Evolutionary conservation across 2,888 invertebrate genomes (phyloP).

Genomic region (Sinelater perroti): DNA sequence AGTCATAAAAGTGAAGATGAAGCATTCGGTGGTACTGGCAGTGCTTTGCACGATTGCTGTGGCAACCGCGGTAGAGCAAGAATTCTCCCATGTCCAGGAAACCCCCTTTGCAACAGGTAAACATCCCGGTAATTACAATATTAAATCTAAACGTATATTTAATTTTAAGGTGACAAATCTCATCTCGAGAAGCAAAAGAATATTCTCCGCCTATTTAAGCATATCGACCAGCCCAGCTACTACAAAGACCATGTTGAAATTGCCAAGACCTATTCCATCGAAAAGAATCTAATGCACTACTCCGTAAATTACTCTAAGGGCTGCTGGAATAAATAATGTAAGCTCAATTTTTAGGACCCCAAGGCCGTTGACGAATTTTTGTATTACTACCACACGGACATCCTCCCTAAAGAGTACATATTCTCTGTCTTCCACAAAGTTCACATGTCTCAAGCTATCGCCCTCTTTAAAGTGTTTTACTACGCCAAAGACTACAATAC

Average conservation of each 20-base stretch:
- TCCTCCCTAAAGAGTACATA: slow-evolving; percentile 67
- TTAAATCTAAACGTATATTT: no score
- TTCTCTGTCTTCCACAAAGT: slow-evolving; percentile 70
- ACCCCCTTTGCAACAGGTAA: no score
- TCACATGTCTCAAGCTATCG: slow-evolving; percentile 70
- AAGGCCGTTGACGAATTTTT: slow-evolving; percentile 68
- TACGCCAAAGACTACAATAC: slow-evolving; percentile 76
- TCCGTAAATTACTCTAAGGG: slow-evolving; percentile 48
- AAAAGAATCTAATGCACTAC: slow-evolving; percentile 62
- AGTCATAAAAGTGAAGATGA: no score
- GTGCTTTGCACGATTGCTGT: no score
- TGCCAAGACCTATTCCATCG: slow-evolving; percentile 63
- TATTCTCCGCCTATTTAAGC: slow-evolving; percentile 67
- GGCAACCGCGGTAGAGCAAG: no score
- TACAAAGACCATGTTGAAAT: slow-evolving; percentile 64
- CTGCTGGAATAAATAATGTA: slow-evolving; percentile 40
- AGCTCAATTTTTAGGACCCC: slow-evolving; percentile 57
- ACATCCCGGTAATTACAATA: no score
- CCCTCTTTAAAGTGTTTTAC: slow-evolving; percentile 72
- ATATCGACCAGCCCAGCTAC: slow-evolving; percentile 69
- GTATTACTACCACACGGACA: slow-evolving; percentile 64
- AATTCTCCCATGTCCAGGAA: no score
- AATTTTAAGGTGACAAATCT: background rate
- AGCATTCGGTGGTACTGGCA: no score
- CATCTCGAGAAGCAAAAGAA: slow-evolving; percentile 51